A percentile compares a stretch with the other conserved stretches of the same genome.
These are phyloP conservation scores for Hypercompe scribonia DNA, from an alignment of 2,888 invertebrate species.

Conservation along the genomic window DNA sequence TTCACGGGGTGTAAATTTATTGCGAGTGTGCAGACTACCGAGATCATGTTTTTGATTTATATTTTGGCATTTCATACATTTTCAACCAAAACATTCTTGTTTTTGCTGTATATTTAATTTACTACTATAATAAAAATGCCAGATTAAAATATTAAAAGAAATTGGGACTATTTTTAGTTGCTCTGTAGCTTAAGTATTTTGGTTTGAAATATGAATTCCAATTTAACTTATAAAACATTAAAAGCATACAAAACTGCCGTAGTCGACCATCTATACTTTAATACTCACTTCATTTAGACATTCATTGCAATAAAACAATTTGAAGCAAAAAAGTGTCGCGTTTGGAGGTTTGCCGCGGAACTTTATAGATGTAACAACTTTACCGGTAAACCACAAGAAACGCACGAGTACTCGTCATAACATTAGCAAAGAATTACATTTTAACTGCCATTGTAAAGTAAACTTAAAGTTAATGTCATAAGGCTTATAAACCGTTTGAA, in stretches of 20 bases:
- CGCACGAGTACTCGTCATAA: constrained; percentile 44
- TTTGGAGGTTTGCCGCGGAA: constrained; percentile 58
- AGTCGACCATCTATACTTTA: constrained; percentile 8
- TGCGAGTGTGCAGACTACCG: constrained; percentile 58
- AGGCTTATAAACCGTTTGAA: constrained; percentile 46
- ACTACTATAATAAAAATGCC: constrained; percentile 75
- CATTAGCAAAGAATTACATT: constrained; percentile 32
- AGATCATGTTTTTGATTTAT: constrained; percentile 76
- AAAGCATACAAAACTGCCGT: constrained; percentile 4
- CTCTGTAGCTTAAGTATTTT: not conserved
- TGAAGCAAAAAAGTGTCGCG: constrained; percentile 49
- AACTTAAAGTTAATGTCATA: constrained; percentile 53
- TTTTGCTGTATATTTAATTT: constrained; percentile 76
- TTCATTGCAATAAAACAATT: constrained; percentile 38
- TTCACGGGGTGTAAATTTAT: constrained; percentile 79
- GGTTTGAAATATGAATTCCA: not conserved
- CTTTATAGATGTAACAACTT: constrained; percentile 53
- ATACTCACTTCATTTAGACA: constrained; percentile 37
- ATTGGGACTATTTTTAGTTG: constrained; percentile 41
- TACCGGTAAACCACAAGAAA: constrained; percentile 60
- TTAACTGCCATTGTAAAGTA: constrained; percentile 37
- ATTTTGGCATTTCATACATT: constrained; percentile 77
- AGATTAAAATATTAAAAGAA: constrained; percentile 58
- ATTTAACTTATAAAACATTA: constrained; percentile 10
- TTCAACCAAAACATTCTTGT: constrained; percentile 77